phyloP scores from a whole-genome alignment of 2,113 vertebrate species.

The Chelonoidis abingdonii region DNA sequence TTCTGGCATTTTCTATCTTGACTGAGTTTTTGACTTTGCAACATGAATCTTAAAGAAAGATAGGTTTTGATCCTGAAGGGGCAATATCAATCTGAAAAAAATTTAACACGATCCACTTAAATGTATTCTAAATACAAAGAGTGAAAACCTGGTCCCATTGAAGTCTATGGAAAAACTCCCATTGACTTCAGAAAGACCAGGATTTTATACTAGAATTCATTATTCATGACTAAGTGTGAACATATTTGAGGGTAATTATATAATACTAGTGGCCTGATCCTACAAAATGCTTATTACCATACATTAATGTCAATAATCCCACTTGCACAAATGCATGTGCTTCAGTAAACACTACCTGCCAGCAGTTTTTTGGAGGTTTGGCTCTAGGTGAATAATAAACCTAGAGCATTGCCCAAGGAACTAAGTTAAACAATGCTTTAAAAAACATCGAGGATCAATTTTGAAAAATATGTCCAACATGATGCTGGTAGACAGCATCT shows the following conservation, averaged over 20 bases:
- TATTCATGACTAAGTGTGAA: neutral
- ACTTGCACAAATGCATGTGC: neutral
- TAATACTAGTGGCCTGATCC: neutral
- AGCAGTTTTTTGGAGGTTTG: neutral
- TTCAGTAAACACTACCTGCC: neutral
- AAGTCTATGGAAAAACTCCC: neutral
- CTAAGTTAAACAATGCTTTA: neutral
- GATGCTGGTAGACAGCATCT: neutral
- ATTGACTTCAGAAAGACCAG: neutral
- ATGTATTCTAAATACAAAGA: neutral
- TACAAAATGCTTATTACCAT: neutral
- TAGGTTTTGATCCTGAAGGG: too few species aligned
- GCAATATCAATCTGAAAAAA: too few species aligned
- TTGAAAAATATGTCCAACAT: neutral
- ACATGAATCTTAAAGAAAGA: too few species aligned
- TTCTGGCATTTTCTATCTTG: too few species aligned
- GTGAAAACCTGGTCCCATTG: neutral
- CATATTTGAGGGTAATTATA: neutral
- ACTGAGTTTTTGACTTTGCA: too few species aligned
- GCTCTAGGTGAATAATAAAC: neutral
- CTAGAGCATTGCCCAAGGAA: neutral
- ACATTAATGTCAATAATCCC: neutral
- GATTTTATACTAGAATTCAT: neutral
- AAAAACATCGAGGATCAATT: neutral
- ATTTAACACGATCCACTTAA: neutral